Evolutionary conservation across 2,797 vertebrate species (phyloP).

Genomic region (Spizella passerina): DNA sequence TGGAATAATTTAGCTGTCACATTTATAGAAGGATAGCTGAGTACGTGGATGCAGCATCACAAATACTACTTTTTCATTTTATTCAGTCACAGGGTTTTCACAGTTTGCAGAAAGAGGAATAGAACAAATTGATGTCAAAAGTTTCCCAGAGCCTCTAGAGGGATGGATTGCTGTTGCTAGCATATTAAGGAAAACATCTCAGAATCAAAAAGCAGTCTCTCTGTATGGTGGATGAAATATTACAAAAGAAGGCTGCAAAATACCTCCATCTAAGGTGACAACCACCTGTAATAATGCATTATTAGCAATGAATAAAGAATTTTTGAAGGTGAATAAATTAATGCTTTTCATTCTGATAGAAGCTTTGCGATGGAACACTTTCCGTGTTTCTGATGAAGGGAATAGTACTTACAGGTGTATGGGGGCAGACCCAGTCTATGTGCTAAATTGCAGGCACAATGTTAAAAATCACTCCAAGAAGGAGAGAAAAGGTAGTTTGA

Average conservation of each 20-base stretch:
- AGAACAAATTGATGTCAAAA: not conserved
- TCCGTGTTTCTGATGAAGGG: not conserved
- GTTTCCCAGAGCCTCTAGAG: not conserved
- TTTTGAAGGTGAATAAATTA: not conserved
- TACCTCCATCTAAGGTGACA: not conserved
- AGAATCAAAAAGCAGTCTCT: not conserved
- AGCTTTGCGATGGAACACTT: conserved; percentile 11
- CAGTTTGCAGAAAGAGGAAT: not conserved
- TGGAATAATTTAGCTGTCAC: not conserved
- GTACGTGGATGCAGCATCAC: not conserved
- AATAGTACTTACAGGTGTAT: not conserved
- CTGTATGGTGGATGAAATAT: not conserved
- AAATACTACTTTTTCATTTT: not conserved
- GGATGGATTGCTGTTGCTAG: not conserved
- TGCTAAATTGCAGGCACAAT: not conserved
- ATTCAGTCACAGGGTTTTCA: not conserved
- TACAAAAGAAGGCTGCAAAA: not conserved
- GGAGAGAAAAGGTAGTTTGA: not conserved
- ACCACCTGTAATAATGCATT: not conserved
- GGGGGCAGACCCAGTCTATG: not conserved
- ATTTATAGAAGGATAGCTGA: not conserved
- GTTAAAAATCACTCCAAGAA: not conserved
- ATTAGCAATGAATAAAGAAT: not conserved
- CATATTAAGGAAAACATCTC: not conserved
- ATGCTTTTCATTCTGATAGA: not conserved